Evolutionary conservation across 2,113 vertebrate species (phyloP).

Genomic region (Rallus limicola): DNA sequence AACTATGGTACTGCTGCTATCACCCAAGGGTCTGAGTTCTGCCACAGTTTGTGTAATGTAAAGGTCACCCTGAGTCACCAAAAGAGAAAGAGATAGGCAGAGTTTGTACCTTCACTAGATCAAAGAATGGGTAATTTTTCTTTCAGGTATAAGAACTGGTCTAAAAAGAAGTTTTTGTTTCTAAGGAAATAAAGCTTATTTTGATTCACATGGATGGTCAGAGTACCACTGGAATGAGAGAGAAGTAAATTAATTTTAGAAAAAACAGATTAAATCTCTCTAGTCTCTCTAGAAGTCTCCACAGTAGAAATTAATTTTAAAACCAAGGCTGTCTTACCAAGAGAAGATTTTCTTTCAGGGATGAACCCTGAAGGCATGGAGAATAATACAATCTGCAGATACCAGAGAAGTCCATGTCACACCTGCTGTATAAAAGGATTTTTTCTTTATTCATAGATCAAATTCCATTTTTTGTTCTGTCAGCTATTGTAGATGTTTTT

Average conservation of each 20-base stretch:
- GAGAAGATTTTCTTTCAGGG: not conserved
- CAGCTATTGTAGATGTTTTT: not conserved
- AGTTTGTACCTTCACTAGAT: not conserved
- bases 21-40: not conserved
- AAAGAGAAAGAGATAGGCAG: not conserved
- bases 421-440: not conserved
- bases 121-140: not conserved
- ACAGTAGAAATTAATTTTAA: not conserved
- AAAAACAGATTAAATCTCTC: not conserved
- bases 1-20: rapidly evolving
- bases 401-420: not conserved
- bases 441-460: not conserved
- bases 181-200: not conserved
- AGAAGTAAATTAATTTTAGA: not conserved
- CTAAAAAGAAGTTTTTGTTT: not conserved
- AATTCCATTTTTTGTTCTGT: not conserved
- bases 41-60: not conserved
- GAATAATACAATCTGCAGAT: not conserved
- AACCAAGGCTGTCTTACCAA: not conserved
- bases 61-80: not conserved
- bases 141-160: not conserved
- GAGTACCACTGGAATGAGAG: not conserved
- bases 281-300: not conserved
- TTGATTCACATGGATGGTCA: not conserved
- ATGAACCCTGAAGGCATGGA: not conserved